Conservation (phyloP, 1,140 invertebrate species). For the Frieseomelitta varia region DNA sequence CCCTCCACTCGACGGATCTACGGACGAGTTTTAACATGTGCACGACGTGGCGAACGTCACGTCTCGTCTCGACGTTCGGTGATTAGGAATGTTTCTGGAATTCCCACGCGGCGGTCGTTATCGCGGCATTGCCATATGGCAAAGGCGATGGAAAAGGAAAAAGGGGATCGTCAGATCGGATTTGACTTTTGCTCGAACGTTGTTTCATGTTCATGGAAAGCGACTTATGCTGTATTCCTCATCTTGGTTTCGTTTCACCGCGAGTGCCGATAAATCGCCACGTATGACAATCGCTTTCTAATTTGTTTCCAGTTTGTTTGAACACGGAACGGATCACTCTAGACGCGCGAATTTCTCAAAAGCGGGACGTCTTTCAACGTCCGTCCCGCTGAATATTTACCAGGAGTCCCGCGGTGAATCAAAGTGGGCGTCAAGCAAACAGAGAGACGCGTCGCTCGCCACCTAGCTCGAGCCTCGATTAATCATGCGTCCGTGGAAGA, state of each 20-base stretch:
- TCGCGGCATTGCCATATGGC: neutral
- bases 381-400: neutral
- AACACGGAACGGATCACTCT: neutral
- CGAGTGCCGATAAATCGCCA: neutral
- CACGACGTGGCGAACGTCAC: neutral
- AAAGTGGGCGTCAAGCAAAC: constrained; percentile 8
- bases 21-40: constrained; percentile 36
- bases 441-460: neutral
- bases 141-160: neutral
- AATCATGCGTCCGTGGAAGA: constrained; percentile 1
- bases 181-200: neutral
- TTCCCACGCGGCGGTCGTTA: neutral
- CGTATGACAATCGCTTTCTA: neutral
- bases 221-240: neutral
- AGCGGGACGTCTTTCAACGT: neutral
- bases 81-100: constrained; percentile 19
- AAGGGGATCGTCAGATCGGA: neutral
- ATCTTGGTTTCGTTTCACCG: neutral
- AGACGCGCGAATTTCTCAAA: neutral
- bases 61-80: neutral
- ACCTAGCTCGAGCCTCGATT: constrained; percentile 5
- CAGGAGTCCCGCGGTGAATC: constrained; percentile 18
- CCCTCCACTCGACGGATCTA: too few species aligned
- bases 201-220: neutral
- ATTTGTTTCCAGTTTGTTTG: neutral